phyloP scores from a whole-genome alignment of 2,888 invertebrate genomes.

The Lasioglossum figueresi region DNA sequence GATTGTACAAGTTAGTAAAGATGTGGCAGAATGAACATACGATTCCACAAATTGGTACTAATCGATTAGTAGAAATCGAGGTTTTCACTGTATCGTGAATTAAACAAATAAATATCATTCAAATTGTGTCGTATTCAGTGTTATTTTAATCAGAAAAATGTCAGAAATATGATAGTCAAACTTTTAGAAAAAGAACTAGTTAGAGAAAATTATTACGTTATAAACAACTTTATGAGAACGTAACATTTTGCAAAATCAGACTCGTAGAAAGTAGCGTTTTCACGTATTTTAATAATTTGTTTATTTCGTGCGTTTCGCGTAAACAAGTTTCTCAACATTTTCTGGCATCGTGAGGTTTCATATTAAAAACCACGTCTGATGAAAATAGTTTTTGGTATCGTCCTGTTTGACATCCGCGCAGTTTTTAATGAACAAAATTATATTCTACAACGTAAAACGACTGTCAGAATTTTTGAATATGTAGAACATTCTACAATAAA shows the following conservation, averaged over 20 bases:
- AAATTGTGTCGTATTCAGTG: neutral
- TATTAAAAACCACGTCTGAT: neutral
- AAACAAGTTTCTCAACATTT: too few species aligned
- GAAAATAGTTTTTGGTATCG: neutral
- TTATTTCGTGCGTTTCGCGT: neutral
- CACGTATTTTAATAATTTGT: neutral
- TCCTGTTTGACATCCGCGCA: neutral
- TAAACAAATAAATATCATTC: too few species aligned
- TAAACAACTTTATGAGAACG: neutral
- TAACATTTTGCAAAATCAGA: neutral
- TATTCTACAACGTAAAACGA: neutral
- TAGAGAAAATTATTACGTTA: neutral
- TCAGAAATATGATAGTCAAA: neutral
- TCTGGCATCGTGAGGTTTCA: neutral
- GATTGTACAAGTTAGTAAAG: too few species aligned
- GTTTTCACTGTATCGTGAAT: too few species aligned
- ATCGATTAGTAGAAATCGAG: too few species aligned
- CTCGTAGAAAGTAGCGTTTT: neutral
- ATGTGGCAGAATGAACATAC: too few species aligned
- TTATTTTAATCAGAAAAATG: neutral
- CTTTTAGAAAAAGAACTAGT: neutral
- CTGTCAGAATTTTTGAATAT: neutral
- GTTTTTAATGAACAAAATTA: neutral
- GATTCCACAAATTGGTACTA: too few species aligned
- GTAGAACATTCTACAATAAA: neutral